Evolutionary conservation across 2,888 invertebrate genomes (phyloP).

Genomic region (Odontothrips loti): DNA sequence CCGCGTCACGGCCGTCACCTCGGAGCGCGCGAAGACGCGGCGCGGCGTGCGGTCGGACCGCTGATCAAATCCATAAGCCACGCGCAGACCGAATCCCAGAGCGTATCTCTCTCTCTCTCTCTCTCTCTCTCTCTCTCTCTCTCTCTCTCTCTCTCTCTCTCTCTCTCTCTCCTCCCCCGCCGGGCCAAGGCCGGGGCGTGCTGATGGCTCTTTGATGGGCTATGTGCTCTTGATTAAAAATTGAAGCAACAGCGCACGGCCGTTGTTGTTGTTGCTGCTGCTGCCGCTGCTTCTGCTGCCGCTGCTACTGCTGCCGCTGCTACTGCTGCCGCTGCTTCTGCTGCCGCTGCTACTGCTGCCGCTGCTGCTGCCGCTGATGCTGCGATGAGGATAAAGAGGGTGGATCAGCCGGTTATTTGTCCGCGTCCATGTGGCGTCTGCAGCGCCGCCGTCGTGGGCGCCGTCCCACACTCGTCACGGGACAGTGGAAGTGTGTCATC

Average conservation of each 20-base stretch:
- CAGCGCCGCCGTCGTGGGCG: no score
- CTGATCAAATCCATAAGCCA: slow-evolving; percentile 11
- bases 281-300: not conserved
- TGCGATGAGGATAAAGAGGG: no score
- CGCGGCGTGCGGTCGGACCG: no score
- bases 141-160: no score
- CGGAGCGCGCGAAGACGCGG: no score
- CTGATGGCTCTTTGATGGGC: slow-evolving; percentile 10
- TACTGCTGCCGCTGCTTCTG: not conserved
- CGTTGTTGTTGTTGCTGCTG: not conserved
- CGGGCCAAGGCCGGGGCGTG: not conserved
- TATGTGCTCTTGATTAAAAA: slow-evolving; percentile 6
- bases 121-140: no score
- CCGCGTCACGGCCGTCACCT: not conserved
- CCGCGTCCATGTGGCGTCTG: no score
- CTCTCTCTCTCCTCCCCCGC: no score
- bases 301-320: not conserved
- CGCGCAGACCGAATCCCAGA: not conserved
- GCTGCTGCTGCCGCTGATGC: not conserved
- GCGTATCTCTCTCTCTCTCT: no score
- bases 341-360: not conserved
- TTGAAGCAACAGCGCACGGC: not conserved
- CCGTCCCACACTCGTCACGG: no score
- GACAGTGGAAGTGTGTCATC: no score
- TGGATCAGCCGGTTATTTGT: no score